Base-by-base conservation (phyloP, 1,140 invertebrate genomes). In the Trichonephila inaurata region DNA sequence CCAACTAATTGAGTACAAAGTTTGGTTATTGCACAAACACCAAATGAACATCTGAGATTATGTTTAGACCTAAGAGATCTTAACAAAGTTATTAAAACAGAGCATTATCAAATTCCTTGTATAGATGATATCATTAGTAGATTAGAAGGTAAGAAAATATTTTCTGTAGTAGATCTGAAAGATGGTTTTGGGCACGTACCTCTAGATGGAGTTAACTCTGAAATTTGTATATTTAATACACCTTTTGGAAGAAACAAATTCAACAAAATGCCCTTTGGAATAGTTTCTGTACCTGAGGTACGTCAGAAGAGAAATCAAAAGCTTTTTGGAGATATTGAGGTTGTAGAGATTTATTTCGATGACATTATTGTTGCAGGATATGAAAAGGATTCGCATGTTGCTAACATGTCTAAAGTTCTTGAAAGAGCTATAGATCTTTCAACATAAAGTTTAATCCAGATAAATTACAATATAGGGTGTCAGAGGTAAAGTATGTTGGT, bases 251-350 rank as follows among this genome's bases (percentile, higher is more conserved):
- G 33, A 3, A 1, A 33, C 33, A 33, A 33, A 33, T 33, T 33
- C 33, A 33, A 33, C 33, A 33, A 33, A 95, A n/a, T 96, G 95
- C 87, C 72, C 95, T 96, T 94, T 95, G 96, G 96, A 16, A 95
- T 10, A 64, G 33, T 33, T 33, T 33, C 33, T 33, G 33, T 3
- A 33, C 33, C 33, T 33, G 33, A 33, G 33, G n/a, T n/a, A 33
- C 3, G 1, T 33, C 33, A 33, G 33, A 33, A 33, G 3, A 33
- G 33, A 33, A 33, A 33, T 33, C 33, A 33, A 3, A 33, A 33
- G 33, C 33, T 33, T 3, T 33, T 33, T 33, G 33, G 33, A 33
- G 33, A 33, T 33, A 33, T 33, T 33, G 3, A 33, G 3, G 33
- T 1, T 33, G 33, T 33, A n/a, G n/a, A 33, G 33, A 33, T 33